Evolutionary conservation across 2,113 vertebrate species (phyloP), one percentile per base, ranked within the genome.

Genomic region (Syrrhaptes paradoxus): DNA sequence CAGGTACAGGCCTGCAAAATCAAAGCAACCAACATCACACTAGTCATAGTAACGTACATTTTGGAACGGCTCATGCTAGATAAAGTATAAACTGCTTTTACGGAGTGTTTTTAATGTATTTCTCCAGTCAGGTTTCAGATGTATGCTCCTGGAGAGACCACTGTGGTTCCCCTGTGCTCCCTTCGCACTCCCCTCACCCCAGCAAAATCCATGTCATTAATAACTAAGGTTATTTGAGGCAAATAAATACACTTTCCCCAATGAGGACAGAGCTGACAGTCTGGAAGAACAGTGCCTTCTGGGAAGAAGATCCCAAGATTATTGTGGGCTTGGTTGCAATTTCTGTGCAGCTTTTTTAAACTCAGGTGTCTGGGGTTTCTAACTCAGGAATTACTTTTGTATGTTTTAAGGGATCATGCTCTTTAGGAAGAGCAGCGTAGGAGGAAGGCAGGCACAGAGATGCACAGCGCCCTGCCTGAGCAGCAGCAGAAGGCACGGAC

Each of bases 381-480:
- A 22, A 32, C 5, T 4, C 17, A 3, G 48, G 36, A n/a, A 17
- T n/a, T 29, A n/a, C 5, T 18, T 7, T 52, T 11, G 45, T 13
- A 1, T 3, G 18, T 24, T 34, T 61, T 17, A 32, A 31, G 62
- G 18, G 36, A 22, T 29, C 4, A 1, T 5, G 52, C 7, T 70
- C 12, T 0, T 2, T 1, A 4, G 73, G 48, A 28, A 6, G 79
- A 38, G 63, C 62, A 7, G 48, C 0, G 5, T 3, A 5, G n/a
- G 32, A 54, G 26, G 0, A 1, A 57, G 61, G 58, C 59, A 16
- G 31, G 62, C 59, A 8, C 4, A 32, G 87, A n/a, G 43, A 7
- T 2, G 25, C 13, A 9, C 2, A 2, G 18, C 70, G 26, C 59
- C 55, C 73, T 13, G 66, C 46, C 55, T 17, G 0, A 4, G n/a